phyloP scores from a whole-genome alignment of 37 sponge, comb jelly and placozoan species.

The Spongilla lacustris region DNA sequence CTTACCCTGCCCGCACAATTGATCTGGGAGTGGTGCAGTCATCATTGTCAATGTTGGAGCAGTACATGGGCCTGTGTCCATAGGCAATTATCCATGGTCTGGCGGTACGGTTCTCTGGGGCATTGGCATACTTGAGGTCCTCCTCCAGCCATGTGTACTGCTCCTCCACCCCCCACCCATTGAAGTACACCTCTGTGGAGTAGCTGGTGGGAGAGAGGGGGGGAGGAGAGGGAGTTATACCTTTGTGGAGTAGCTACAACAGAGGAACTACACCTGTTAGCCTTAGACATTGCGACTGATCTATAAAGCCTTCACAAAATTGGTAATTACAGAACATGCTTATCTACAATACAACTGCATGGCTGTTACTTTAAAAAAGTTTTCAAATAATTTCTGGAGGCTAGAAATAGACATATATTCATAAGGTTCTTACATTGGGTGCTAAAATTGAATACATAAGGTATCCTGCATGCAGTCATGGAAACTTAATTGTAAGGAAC shows the following conservation, averaged over 20 bases:
- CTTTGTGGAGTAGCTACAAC: conserved; percentile 45
- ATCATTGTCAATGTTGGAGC: conserved; percentile 47
- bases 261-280: not conserved
- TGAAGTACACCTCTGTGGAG: conserved; percentile 64
- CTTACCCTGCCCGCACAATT: conserved; percentile 26
- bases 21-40: conserved; percentile 38
- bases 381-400: too few species aligned
- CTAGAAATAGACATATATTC: too few species aligned
- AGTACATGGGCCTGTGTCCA: conserved; percentile 75
- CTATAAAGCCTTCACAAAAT: too few species aligned
- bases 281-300: not conserved
- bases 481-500: too few species aligned
- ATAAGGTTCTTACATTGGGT: too few species aligned
- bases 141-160: conserved; percentile 60
- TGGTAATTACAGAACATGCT: too few species aligned
- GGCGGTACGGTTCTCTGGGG: conserved; percentile 2
- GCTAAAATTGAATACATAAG: too few species aligned
- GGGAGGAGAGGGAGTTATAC: too few species aligned
- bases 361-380: too few species aligned
- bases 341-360: too few species aligned
- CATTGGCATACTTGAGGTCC: conserved; percentile 27
- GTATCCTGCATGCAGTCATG: too few species aligned
- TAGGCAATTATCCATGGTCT: conserved; percentile 66
- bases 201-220: too few species aligned
- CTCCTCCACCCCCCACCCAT: conserved; percentile 11